These are phyloP conservation scores for Olivierus martensii DNA, from an alignment of 1,140 invertebrate species.

Conservation along the genomic window DNA sequence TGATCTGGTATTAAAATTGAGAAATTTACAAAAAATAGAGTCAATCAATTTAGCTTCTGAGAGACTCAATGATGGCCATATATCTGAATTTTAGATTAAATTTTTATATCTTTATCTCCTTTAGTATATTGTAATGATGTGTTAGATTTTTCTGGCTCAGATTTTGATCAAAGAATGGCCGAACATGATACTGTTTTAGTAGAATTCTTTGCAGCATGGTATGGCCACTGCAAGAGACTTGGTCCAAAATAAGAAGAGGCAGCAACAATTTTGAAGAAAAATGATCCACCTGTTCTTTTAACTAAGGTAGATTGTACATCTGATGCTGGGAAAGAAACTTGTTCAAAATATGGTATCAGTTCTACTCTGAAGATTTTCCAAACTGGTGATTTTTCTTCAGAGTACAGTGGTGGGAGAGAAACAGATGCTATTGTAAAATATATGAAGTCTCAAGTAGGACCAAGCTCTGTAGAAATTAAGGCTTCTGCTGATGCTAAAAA, in stretches of 20 bases:
- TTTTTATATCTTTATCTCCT: no score
- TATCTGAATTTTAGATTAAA: no score
- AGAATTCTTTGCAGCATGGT: conserved; percentile 99
- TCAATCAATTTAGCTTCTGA: no score
- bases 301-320: conserved; percentile 89
- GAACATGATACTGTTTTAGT: conserved; percentile 80
- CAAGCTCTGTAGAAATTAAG: conserved; percentile 72
- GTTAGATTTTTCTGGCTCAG: conserved; percentile 65
- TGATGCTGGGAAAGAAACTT: conserved; percentile 68
- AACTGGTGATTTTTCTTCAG: conserved; percentile 69
- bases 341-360: conserved; percentile 74
- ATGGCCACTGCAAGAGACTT: conserved; percentile 91
- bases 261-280: conserved; percentile 61
- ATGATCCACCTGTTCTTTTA: conserved; percentile 79
- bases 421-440: conserved; percentile 85
- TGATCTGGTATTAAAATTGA: no score
- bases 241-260: conserved; percentile 97
- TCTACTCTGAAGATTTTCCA: conserved; percentile 96
- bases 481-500: conserved; percentile 51
- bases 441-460: conserved; percentile 93
- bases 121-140: no score
- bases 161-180: conserved; percentile 58
- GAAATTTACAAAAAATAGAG: no score
- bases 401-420: conserved; percentile 94
- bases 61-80: no score